phyloP scores from a whole-genome alignment of 2,888 invertebrate species.

The Lochmaea crataegi region DNA sequence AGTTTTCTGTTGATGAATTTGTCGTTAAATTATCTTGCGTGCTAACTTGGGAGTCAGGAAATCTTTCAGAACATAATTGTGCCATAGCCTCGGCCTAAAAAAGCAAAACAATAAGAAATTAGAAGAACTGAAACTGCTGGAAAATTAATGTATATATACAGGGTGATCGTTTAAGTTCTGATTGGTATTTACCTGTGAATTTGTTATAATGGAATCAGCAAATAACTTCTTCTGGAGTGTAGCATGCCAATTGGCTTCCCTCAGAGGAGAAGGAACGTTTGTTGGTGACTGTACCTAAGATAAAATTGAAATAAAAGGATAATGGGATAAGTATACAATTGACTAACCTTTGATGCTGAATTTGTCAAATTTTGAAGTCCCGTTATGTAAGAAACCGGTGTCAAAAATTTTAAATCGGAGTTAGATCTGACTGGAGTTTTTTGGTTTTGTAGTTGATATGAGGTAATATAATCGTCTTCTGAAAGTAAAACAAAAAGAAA shows the following conservation, averaged over 20 bases:
- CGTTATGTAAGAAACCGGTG: conserved; percentile 66
- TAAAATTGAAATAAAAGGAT: conserved; percentile 38
- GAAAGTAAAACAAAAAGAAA: conserved; percentile 39
- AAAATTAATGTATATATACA: too few species aligned
- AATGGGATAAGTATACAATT: conserved; percentile 50
- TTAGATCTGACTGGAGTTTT: conserved; percentile 53
- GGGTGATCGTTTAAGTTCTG: too few species aligned
- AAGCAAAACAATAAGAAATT: too few species aligned
- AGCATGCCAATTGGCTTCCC: conserved; percentile 48
- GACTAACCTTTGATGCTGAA: conserved; percentile 59
- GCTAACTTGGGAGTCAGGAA: conserved; percentile 47
- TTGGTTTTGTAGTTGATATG: conserved; percentile 54
- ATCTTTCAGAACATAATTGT: conserved; percentile 68
- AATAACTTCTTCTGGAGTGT: conserved; percentile 64
- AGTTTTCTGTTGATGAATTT: background rate
- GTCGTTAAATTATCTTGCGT: background rate
- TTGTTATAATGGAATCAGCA: conserved; percentile 54
- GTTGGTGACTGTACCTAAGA: conserved; percentile 29
- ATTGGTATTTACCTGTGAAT: conserved; percentile 57
- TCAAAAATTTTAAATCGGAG: conserved; percentile 62
- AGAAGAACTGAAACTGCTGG: too few species aligned
- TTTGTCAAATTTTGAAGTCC: conserved; percentile 61
- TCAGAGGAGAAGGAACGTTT: conserved; percentile 55
- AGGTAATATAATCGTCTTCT: conserved; percentile 56
- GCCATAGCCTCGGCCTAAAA: conserved; percentile 65